A percentile compares a stretch with the other conserved stretches of the same genome.
phyloP scores from a whole-genome alignment of 2,888 invertebrate genomes.

The Aplocera efformata region DNA sequence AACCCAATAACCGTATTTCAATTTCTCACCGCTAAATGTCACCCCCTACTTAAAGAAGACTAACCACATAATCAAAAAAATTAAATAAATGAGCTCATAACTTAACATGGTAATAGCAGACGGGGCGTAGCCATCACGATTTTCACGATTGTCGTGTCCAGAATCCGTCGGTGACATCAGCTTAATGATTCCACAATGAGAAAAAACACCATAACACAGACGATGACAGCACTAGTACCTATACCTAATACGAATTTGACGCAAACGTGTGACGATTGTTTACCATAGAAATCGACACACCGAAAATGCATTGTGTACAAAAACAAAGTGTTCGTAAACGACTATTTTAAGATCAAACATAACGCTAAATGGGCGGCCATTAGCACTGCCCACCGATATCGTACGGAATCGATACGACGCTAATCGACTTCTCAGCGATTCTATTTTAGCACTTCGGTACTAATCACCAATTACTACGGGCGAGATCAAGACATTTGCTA shows the following conservation, averaged over 20 bases:
- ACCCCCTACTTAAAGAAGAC: constrained; percentile 54
- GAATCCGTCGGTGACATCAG: constrained; percentile 68
- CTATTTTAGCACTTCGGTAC: constrained; percentile 68
- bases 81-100: constrained; percentile 66
- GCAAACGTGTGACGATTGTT: constrained; percentile 59
- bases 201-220: constrained; percentile 58
- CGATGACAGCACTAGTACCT: constrained; percentile 63
- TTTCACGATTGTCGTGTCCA: constrained; percentile 66
- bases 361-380: constrained; percentile 58
- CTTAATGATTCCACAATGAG: constrained; percentile 53
- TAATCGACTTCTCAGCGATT: constrained; percentile 58
- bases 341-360: constrained; percentile 64
- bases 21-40: constrained; percentile 57
- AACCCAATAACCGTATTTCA: constrained; percentile 67
- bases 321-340: constrained; percentile 65
- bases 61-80: constrained; percentile 56
- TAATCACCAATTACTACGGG: constrained; percentile 66
- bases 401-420: constrained; percentile 59
- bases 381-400: constrained; percentile 63
- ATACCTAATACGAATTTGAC: constrained; percentile 60
- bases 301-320: constrained; percentile 64
- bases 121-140: constrained; percentile 65
- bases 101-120: constrained; percentile 56
- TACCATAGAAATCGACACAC: constrained; percentile 54
- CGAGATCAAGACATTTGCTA: constrained; percentile 46